Evolutionary conservation across 1,140 invertebrate species (phyloP), one percentile per base, ranked within the genome.

Genomic region (Myzus persicae): DNA sequence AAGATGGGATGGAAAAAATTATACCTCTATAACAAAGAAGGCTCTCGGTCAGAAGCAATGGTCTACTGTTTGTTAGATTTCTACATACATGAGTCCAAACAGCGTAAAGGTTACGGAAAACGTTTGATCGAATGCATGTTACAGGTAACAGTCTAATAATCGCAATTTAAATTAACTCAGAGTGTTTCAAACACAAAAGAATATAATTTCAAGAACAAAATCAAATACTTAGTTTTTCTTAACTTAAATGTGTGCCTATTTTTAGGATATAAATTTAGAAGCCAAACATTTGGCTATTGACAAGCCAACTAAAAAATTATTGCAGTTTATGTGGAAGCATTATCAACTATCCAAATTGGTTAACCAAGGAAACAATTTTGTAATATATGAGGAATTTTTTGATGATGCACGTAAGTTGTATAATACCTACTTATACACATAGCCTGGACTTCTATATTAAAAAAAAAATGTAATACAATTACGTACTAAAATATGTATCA

Each of bases 301-400:
- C 95, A 96, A 98, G 90, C 98, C 98, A 0, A 99, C 98, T 0
- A 96, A 97, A 48, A 99, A 99, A 95, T 97, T 99, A 94, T 95
- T 98, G 84, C 96, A 96, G 36, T 99, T 99, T 95, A 95, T 99
- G 1, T 95, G 96, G 24, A 98, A 98, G 95, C 97, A 99, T 95
- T 99, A 98, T 94, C 96, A 96, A 85, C 95, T 98, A 9, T 95
- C 95, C 51, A 96, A 96, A 87, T 96, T 97, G n/a, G 97, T 98
- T 94, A 97, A 97, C 18, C 98, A 98, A 95, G 97, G 97, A 93
- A 98, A 98, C 95, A 98, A 98, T 95, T 99, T 98, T 96, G 98
- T 98, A 7, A 96, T 98, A 38, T 99, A 97, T 95, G 96, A 97
- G 94, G 97, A 97, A 94, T 99, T 98, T 95, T 98, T 99, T 94